phyloP scores from a whole-genome alignment of 2,888 invertebrate species.

The Capitulum mitella region DNA sequence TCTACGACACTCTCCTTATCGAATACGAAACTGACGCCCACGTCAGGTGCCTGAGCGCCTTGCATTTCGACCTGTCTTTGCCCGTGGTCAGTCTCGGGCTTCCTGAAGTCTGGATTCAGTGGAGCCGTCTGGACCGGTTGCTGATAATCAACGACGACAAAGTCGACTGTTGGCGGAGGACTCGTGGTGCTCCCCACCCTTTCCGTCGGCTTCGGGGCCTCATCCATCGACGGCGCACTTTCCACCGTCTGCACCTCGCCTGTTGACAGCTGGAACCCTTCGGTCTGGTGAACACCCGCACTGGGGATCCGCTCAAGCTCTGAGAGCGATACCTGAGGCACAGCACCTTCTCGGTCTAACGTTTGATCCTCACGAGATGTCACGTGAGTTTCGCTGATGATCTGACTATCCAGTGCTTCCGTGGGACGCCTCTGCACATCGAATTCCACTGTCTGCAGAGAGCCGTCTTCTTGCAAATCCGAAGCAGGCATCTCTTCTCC shows the following conservation, averaged over 20 bases:
- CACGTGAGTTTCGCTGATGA: background rate
- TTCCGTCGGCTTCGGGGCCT: background rate
- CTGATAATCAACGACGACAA: background rate
- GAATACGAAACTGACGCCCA: background rate
- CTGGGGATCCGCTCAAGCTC: too few species aligned
- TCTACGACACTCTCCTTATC: background rate
- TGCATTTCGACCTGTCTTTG: background rate
- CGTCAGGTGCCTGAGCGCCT: background rate
- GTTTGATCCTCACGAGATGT: background rate
- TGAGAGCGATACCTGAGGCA: background rate
- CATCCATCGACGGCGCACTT: background rate
- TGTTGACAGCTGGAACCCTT: background rate
- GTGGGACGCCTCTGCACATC: background rate
- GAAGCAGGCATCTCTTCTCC: background rate
- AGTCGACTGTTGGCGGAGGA: background rate
- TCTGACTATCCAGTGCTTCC: background rate
- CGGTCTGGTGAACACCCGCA: too few species aligned
- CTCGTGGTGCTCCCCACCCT: background rate
- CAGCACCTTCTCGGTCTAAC: background rate
- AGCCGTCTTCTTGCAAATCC: background rate
- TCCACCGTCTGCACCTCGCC: background rate
- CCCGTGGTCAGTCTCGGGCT: background rate
- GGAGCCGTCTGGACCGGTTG: background rate
- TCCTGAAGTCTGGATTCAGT: background rate
- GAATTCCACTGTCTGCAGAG: background rate